A percentile compares a stretch with the other conserved stretches of the same genome.
phyloP scores from a whole-genome alignment of 2,888 invertebrate species.

The Drosophila aldrichi region DNA sequence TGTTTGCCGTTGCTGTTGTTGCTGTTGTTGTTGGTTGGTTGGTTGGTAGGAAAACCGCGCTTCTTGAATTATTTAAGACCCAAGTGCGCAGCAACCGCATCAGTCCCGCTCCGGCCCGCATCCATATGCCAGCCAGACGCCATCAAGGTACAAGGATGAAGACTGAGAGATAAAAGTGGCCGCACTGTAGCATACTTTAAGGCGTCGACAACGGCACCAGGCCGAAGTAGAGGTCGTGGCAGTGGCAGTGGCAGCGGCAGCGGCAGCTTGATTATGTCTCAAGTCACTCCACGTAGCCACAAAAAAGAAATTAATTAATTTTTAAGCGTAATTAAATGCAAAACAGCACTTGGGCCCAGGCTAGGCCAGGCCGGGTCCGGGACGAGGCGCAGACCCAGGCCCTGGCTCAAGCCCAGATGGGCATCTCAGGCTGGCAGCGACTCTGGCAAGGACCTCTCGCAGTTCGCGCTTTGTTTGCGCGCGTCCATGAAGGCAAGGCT shows the following conservation, averaged over 20 bases:
- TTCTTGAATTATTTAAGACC: conserved; percentile 77
- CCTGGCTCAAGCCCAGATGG: conserved; percentile 6
- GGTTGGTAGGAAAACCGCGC: conserved; percentile 60
- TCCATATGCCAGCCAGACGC: conserved; percentile 4
- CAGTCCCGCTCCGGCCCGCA: background rate
- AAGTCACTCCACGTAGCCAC: conserved; percentile 66
- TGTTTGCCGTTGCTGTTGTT: conserved; percentile 5
- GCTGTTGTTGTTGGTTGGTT: conserved; percentile 7
- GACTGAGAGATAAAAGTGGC: conserved; percentile 67
- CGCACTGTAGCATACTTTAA: conserved; percentile 70
- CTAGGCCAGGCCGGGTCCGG: conserved; percentile 1
- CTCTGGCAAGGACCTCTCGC: conserved; percentile 44
- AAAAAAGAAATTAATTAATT: conserved; percentile 81
- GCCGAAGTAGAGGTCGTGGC: background rate
- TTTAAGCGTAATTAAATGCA: conserved; percentile 80
- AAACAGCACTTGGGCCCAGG: conserved; percentile 67
- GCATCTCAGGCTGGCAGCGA: conserved; percentile 20
- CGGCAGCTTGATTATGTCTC: conserved; percentile 76
- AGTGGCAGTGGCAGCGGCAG: background rate
- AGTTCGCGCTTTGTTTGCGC: conserved; percentile 37
- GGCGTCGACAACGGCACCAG: conserved; percentile 45
- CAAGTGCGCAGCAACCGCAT: conserved; percentile 59
- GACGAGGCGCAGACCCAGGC: background rate
- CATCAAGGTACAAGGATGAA: conserved; percentile 57
- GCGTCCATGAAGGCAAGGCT: conserved; percentile 57